phyloP scores from a whole-genome alignment of 1,140 invertebrate species.

The Phthorimaea operculella region DNA sequence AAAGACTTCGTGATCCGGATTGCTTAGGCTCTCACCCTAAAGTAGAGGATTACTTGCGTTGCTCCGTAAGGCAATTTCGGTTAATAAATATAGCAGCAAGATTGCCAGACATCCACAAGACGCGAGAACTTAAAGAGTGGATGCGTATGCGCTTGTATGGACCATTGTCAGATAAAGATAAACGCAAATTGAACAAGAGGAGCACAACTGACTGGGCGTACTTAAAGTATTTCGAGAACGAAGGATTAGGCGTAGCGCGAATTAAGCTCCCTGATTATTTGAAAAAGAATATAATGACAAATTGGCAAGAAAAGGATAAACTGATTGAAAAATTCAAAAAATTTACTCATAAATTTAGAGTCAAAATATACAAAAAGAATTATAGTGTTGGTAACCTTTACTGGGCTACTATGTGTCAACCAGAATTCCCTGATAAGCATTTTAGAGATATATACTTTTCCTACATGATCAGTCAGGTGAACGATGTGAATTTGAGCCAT shows the following conservation, averaged over 20 bases:
- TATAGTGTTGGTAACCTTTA: conserved; percentile 44
- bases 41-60: conserved; percentile 46
- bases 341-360: conserved; percentile 35
- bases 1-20: conserved; percentile 26
- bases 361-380: conserved; percentile 36
- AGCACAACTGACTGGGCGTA: conserved; percentile 36
- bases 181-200: conserved; percentile 27
- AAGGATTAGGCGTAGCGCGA: conserved; percentile 33
- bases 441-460: conserved; percentile 58
- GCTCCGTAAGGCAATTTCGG: conserved; percentile 40
- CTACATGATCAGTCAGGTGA: conserved; percentile 36
- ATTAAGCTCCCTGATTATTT: conserved; percentile 24
- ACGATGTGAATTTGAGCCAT: conserved; percentile 49
- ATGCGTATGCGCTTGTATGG: conserved; percentile 50
- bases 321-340: conserved; percentile 42
- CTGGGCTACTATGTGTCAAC: conserved; percentile 54
- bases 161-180: conserved; percentile 25
- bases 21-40: conserved; percentile 36
- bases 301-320: conserved; percentile 39
- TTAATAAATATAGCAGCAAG: conserved; percentile 44
- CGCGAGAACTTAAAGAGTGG: conserved; percentile 52
- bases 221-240: conserved; percentile 27
- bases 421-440: conserved; percentile 50
- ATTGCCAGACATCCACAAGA: conserved; percentile 47
- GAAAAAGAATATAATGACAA: conserved; percentile 28